Conservation (phyloP, 2,113 vertebrate genomes). For the Narcine bancroftii region DNA sequence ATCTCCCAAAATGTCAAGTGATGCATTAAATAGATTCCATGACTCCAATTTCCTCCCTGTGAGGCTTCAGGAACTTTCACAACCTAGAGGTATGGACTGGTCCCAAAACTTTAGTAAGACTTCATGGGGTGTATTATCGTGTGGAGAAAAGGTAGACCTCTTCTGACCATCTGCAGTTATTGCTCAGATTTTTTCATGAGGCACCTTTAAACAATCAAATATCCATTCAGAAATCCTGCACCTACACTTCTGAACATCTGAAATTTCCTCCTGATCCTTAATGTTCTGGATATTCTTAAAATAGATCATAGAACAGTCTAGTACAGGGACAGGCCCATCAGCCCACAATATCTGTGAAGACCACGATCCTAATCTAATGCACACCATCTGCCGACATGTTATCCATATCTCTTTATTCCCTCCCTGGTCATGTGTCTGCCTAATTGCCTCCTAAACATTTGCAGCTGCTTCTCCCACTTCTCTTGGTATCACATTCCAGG, state of each 20-base stretch:
- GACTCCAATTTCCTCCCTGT: neutral
- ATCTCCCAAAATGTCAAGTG: neutral
- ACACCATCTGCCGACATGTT: too few species aligned
- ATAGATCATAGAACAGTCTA: neutral
- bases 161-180: too few species aligned
- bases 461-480: too few species aligned
- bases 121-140: neutral
- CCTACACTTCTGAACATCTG: too few species aligned
- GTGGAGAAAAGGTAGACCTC: neutral
- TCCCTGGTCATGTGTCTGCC: too few species aligned
- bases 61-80: neutral
- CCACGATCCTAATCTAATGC: too few species aligned
- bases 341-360: too few species aligned
- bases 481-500: too few species aligned
- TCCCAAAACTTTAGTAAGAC: neutral
- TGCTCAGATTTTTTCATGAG: too few species aligned
- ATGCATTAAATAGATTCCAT: neutral
- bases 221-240: neutral
- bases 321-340: too few species aligned
- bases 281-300: neutral
- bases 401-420: too few species aligned
- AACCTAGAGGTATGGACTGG: neutral
- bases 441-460: too few species aligned
- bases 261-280: neutral
- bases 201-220: neutral